Percentiles rank a stretch among this genome's conserved stretches.
Conservation (phyloP, 2,888 invertebrate species). For the Epirrhoe tristata region DNA sequence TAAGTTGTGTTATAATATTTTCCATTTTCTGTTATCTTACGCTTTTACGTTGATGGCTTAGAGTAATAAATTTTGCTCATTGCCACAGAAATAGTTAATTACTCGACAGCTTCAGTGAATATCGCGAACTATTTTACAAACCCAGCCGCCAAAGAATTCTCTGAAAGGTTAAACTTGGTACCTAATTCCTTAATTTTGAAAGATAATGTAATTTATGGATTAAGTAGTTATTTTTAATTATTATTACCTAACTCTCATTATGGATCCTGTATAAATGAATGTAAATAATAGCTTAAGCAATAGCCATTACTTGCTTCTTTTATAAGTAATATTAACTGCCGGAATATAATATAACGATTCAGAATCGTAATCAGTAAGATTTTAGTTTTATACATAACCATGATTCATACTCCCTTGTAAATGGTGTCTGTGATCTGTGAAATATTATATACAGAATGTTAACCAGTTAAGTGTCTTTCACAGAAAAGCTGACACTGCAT, state of each 20-base stretch:
- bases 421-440: conserved; percentile 2
- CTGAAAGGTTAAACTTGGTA: too few relatives aligned
- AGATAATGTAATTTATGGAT: background rate
- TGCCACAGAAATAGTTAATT: background rate
- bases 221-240: too few relatives aligned
- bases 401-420: background rate
- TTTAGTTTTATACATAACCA: conserved; percentile 45
- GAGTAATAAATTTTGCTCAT: background rate
- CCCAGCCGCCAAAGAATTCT: background rate
- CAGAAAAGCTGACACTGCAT: conserved; percentile 22
- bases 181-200: background rate
- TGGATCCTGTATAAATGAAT: conserved; percentile 29
- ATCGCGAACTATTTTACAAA: background rate
- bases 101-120: background rate
- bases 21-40: background rate
- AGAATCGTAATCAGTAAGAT: conserved; percentile 70
- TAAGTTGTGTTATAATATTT: background rate
- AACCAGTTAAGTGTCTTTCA: background rate
- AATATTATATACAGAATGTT: background rate
- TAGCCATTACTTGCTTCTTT: conserved; percentile 56
- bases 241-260: background rate
- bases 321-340: conserved; percentile 62
- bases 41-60: background rate
- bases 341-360: conserved; percentile 62
- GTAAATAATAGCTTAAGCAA: conserved; percentile 51